Evolutionary conservation across 2,888 invertebrate species (phyloP).

Genomic region (Thymelicus acteon): DNA sequence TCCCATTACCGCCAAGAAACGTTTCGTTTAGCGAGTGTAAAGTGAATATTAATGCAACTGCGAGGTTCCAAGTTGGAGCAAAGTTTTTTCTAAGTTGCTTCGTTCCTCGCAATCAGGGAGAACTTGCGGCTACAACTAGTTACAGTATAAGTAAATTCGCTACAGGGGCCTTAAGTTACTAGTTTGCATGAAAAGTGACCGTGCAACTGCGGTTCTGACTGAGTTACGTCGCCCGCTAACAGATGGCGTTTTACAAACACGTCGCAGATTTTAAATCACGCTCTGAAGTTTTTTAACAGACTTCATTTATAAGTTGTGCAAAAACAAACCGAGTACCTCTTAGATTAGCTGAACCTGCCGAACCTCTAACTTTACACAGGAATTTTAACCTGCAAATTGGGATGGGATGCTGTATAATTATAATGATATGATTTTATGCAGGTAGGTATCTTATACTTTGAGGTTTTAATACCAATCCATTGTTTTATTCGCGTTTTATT

Average conservation of each 20-base stretch:
- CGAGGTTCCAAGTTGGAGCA: slow-evolving; percentile 10
- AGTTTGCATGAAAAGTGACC: slow-evolving; percentile 25
- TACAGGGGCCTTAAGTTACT: slow-evolving; percentile 30
- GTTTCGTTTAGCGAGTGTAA: slow-evolving; percentile 29
- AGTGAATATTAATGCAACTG: slow-evolving; percentile 35
- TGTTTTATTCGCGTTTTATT: too few species aligned
- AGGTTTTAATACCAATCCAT: too few species aligned
- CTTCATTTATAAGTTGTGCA: neutral
- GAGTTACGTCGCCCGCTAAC: neutral
- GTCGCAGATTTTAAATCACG: neutral
- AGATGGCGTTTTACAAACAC: slow-evolving; percentile 15
- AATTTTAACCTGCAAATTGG: too few species aligned
- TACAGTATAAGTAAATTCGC: slow-evolving; percentile 33
- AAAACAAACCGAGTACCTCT: neutral
- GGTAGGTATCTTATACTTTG: too few species aligned
- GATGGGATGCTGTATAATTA: too few species aligned
- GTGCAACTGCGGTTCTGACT: neutral
- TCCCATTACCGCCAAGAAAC: slow-evolving; percentile 49
- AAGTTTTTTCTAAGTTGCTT: slow-evolving; percentile 33
- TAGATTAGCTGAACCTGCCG: too few species aligned
- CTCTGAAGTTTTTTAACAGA: neutral
- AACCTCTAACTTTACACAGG: too few species aligned
- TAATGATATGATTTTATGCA: too few species aligned
- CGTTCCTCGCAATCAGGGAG: slow-evolving; percentile 29
- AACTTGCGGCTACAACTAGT: slow-evolving; percentile 30